A percentile compares a stretch with the other conserved stretches of the same genome.
Evolutionary conservation across 1,140 invertebrate species (phyloP).

Genomic region (Glossosoma conforme): DNA sequence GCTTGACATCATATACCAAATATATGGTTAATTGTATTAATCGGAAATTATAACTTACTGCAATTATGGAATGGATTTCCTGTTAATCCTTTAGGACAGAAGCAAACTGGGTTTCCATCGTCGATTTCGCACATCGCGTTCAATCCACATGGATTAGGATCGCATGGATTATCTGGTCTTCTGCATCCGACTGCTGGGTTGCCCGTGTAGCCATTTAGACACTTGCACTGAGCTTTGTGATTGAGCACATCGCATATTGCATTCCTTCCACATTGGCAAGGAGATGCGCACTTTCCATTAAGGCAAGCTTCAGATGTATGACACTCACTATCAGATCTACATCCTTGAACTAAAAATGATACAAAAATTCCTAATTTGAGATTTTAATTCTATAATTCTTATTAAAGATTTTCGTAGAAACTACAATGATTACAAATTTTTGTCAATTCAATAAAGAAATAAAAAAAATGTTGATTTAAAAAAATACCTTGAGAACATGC

Average conservation of each 20-base stretch:
- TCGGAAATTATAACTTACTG: conserved; percentile 60
- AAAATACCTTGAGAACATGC: conserved; percentile 59
- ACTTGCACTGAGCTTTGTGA: conserved; percentile 70
- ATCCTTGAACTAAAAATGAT: conserved; percentile 56
- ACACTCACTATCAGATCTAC: conserved; percentile 64
- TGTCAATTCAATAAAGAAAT: too few species aligned
- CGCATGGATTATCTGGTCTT: conserved; percentile 65
- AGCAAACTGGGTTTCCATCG: conserved; percentile 82
- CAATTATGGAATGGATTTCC: conserved; percentile 89
- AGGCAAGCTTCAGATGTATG: conserved; percentile 65
- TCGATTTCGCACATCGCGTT: conserved; percentile 81
- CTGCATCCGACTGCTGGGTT: conserved; percentile 60
- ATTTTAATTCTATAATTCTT: background rate
- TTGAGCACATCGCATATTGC: conserved; percentile 72
- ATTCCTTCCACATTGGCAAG: conserved; percentile 70
- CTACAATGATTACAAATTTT: background rate
- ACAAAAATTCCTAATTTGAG: background rate
- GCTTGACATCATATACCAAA: background rate
- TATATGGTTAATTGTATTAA: too few species aligned
- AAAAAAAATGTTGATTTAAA: conserved; percentile 2
- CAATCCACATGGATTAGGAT: conserved; percentile 78
- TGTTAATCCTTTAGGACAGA: conserved; percentile 81
- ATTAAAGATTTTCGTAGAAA: background rate
- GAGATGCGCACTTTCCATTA: conserved; percentile 66
- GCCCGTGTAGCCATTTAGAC: conserved; percentile 68